Evolutionary conservation across 2,888 invertebrate species (phyloP), one percentile per base, ranked within the genome.

Genomic region (Lasioglossum zephyrum): DNA sequence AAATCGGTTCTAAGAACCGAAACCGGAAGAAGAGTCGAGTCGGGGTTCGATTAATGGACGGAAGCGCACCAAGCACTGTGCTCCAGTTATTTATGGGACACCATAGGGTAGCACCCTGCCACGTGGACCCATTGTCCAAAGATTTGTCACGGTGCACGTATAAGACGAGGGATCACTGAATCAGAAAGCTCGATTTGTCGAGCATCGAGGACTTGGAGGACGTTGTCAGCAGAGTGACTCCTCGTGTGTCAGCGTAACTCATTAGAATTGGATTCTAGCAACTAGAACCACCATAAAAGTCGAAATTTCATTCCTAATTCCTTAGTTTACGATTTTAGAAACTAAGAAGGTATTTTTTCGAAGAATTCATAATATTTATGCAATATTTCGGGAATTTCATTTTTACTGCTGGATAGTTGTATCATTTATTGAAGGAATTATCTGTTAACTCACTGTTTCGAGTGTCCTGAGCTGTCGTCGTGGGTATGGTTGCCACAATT

Each of bases 81-180:
- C 81, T 84, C 82, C 86, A 80, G 84, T 91, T 92, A 93, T 93
- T 92, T 92, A 93, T 92, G 89, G 87, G 85, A 84, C 88, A 77
- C 53, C 70, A 81, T 88, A 85, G 87, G 89, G 89, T 86, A 85
- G 86, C 81, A 75, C 81, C 73, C 74, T 36, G 92, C 85, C 91
- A 89, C 89, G 91, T 91, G 91, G 88, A 87, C 87, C 90, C 87
- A 89, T 92, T 93, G 92, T 92, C 84, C 81, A 77, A 82, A 88
- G 91, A 93, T 93, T 93, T 93, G 93, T 93, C 94, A 93, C 88
- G 91, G 92, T 82, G 86, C 74, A 84, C 81, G 88, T 84, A 84
- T 78, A 86, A 83, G 84, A 84, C 63, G 72, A 81, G 88, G 36
- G 82, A 82, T 81, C 76, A n/a, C 73, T 69, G 69, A n/a, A 47